These are phyloP conservation scores for Hippopotamyrus pictus DNA, from an alignment of 2,797 vertebrate species.

Conservation along the genomic window DNA sequence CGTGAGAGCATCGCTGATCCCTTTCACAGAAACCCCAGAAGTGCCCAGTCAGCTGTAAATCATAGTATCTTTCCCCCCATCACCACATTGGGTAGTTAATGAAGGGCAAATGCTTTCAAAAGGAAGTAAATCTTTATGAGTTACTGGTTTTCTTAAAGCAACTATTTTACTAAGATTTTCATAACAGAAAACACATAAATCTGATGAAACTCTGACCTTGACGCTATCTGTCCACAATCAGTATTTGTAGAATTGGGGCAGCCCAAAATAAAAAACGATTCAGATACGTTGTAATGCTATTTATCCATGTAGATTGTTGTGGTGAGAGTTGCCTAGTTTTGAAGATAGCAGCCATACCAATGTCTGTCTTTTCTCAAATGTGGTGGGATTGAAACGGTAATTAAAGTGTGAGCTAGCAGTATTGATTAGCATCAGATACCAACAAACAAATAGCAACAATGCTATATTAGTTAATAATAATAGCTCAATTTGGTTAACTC, in stretches of 20 bases:
- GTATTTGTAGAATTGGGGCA: neutral
- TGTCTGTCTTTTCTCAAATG: neutral
- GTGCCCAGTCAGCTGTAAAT: conserved; percentile 39
- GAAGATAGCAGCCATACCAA: neutral
- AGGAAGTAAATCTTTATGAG: neutral
- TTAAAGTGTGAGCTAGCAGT: neutral
- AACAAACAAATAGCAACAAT: neutral
- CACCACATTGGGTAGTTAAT: neutral
- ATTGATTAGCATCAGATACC: neutral
- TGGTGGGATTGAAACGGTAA: neutral
- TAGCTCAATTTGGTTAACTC: neutral
- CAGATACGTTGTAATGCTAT: neutral
- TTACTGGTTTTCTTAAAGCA: neutral
- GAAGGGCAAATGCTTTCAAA: neutral
- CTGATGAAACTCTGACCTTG: neutral
- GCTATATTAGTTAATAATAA: neutral
- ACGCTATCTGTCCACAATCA: neutral
- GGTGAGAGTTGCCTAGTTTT: neutral
- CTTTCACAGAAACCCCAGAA: conserved; percentile 38
- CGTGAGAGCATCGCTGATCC: conserved; percentile 38
- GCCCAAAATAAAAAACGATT: neutral
- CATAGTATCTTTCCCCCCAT: neutral
- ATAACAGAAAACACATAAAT: neutral
- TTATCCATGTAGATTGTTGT: neutral
- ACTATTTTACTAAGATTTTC: neutral